Base-by-base conservation (phyloP, 1,140 invertebrate species). In the Leucophenga varia region DNA sequence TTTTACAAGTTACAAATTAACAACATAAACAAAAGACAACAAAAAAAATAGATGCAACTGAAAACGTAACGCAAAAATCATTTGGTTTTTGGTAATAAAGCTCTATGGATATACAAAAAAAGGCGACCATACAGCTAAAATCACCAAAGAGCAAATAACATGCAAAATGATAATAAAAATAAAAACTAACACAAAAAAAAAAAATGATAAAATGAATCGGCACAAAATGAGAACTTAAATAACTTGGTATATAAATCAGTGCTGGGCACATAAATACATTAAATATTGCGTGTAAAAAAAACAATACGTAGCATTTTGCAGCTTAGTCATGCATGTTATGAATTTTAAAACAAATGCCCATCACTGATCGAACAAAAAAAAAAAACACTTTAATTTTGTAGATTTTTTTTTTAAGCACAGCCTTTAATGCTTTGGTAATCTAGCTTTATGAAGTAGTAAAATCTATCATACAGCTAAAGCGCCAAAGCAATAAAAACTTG, bases 381-480 rank as follows among this genome's bases (percentile, higher is more conserved):
- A n/a, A n/a, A n/a, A n/a, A 2, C n/a, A 7, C 13, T 44, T 34
- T 4, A 28, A 22, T 37, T 16, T 7, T 4, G 17, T 16, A 8
- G 3, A 12, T 16, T 18, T 30, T 25, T 16, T 2, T 16, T 7
- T 34, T 48, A 18, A 3, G 30, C 52, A 50, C 58, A 41, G 43
- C 60, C 67, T 75, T 76, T 78, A 78, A 78, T 86, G 82, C 91
- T 92, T 93, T 91, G 91, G 91, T 92, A 91, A 91, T 90, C 85
- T 89, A 91, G 89, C 89, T 90, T 88, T 91, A 90, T 91, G 89
- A 89, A 81, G 77, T 81, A 65, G 67, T 74, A 64, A 64, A 72
- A 75, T 76, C 79, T 81, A 82, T 92, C 90, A 93, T 89, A 90
- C 89, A 92, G 91, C 90, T 92, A 91, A 87, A 92, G 88, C 88